Conservation (phyloP, 2,888 invertebrate species). For the Stictocephala bisonia region DNA sequence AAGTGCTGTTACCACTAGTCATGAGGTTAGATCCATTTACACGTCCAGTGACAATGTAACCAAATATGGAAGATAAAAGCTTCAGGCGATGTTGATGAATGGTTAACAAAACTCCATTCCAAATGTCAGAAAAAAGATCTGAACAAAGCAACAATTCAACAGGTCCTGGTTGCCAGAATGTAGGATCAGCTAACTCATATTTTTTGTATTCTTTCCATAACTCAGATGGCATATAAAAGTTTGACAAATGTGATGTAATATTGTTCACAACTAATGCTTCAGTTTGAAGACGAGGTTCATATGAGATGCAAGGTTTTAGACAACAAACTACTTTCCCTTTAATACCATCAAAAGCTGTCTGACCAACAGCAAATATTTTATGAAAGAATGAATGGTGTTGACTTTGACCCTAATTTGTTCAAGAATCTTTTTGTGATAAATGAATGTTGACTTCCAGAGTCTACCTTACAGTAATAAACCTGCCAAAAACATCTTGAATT, state of each 20-base stretch:
- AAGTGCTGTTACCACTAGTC: background rate
- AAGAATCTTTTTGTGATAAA: conserved; percentile 22
- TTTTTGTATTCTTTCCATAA: background rate
- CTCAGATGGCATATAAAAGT: background rate
- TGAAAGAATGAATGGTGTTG: background rate
- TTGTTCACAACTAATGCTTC: conserved; percentile 42
- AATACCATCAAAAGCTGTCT: conserved; percentile 3
- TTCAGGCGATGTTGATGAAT: conserved; percentile 10
- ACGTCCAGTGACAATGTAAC: conserved; percentile 31
- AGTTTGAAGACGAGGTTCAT: background rate
- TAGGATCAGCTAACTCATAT: conserved; percentile 38
- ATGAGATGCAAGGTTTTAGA: background rate
- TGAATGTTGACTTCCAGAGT: conserved; percentile 28
- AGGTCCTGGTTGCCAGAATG: conserved; percentile 43
- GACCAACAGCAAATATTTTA: conserved; percentile 38
- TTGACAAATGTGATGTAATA: conserved; percentile 37
- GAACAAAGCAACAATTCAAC: conserved; percentile 45
- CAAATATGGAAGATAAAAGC: conserved; percentile 25
- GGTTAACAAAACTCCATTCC: background rate
- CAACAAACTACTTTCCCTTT: conserved; percentile 8
- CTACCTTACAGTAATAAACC: conserved; percentile 25
- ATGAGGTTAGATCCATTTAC: background rate
- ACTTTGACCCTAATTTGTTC: conserved; percentile 21
- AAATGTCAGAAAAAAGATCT: conserved; percentile 41
- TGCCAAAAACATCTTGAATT: conserved; percentile 37